Base-by-base conservation (phyloP, 2,888 invertebrate species). In the Noctua janthina region DNA sequence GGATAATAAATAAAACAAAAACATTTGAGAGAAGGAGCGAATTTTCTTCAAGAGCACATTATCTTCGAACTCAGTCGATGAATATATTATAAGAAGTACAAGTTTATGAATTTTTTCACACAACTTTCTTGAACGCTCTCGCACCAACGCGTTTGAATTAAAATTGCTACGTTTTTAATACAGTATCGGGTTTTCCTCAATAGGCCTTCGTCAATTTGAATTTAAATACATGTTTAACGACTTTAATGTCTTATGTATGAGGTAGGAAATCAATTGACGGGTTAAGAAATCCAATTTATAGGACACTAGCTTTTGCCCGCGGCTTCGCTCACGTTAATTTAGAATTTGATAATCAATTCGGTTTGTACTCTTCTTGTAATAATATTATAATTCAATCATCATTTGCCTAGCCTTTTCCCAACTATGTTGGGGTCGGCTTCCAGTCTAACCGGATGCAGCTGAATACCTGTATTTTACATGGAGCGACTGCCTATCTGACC, bases 111-210 rank as follows among this genome's bases (percentile, higher is more conserved):
- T 87, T 81, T 90, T 90, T 90, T 71, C 77, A 82, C 80, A 88
- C 81, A 88, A 90, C 88, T 89, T 89, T 78, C 82, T 90, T 88
- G 68, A 69, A 88, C 84, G 78, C 54, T 35, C 39, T 72, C 68
- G 59, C 17, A 46, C 62, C 89, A 90, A 89, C 90, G 90, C 89
- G 88, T 91, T 91, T 90, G 89, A 90, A 90, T 91, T 82, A 39
- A 51, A 78, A 64, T 10, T 17, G 56, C 20, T 39, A 39, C 13
- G 8, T 66, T 71, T 74, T 13, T 2, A 29, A 70, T 85, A 81
- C 4, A 39, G 64, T 15, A 10, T 35, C 13, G n/a, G 23, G 5
- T 62, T 78, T 62, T 66, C 35, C 15, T 51, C 13, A 20, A 35
- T 73, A n/a, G 23, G 23, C 62, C 5, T 43, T 64, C 17, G n/a